Evolutionary conservation across 1,140 invertebrate species (phyloP).

Genomic region (Drosophila leontia): DNA sequence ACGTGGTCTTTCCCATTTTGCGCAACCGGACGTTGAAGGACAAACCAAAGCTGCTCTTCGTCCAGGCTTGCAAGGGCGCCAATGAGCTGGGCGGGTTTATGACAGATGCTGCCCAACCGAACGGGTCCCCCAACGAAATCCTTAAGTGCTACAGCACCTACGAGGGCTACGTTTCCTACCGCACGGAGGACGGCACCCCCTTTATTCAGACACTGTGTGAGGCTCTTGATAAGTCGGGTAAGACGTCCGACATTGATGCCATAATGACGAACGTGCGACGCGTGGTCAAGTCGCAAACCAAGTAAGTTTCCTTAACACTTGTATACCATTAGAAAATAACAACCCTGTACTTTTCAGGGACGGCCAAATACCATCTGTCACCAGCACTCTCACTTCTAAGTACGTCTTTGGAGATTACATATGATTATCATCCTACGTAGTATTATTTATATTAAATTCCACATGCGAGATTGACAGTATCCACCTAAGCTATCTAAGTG

Average conservation of each 20-base stretch:
- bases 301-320: conserved; percentile 37
- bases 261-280: conserved; percentile 58
- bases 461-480: not conserved
- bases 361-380: conserved; percentile 74
- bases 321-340: not conserved
- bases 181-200: conserved; percentile 66
- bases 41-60: conserved; percentile 79
- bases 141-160: conserved; percentile 82
- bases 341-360: conserved; percentile 39
- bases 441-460: conserved; percentile 8
- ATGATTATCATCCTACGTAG: conserved; percentile 19
- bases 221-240: conserved; percentile 44
- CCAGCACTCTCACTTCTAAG: conserved; percentile 74
- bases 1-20: conserved; percentile 71
- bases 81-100: conserved; percentile 56
- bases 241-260: conserved; percentile 54
- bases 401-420: conserved; percentile 76
- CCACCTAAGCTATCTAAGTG: not conserved
- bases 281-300: conserved; percentile 56
- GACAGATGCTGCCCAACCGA: conserved; percentile 59
- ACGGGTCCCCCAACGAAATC: conserved; percentile 71
- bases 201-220: conserved; percentile 78
- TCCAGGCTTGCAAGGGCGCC: conserved; percentile 79
- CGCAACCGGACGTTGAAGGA: conserved; percentile 62
- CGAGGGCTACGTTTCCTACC: conserved; percentile 79